Evolutionary conservation across 2,797 vertebrate genomes (phyloP).

Genomic region (Aphelocoma californica): DNA sequence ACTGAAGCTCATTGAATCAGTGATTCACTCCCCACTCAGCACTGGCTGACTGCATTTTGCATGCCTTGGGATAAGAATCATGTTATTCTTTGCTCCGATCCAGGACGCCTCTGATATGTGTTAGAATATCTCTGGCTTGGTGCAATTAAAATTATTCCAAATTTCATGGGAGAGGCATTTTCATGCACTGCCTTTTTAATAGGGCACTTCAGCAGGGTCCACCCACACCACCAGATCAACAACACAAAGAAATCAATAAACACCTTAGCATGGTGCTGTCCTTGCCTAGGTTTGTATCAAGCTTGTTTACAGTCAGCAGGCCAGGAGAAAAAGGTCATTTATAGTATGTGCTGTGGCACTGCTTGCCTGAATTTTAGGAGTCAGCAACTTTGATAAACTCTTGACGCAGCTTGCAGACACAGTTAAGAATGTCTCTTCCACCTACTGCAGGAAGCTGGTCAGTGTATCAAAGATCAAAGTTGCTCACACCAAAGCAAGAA

Average conservation of each 20-base stretch:
- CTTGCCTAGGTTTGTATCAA: not conserved
- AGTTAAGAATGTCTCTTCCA: not conserved
- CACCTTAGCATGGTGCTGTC: not conserved
- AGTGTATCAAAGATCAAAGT: conserved; percentile 45
- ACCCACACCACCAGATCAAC: not conserved
- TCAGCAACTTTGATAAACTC: conserved; percentile 10
- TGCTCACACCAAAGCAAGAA: not conserved
- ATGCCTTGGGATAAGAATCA: not conserved
- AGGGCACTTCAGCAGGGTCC: not conserved
- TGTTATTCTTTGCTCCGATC: not conserved
- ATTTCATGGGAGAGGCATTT: not conserved
- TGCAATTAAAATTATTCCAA: not conserved
- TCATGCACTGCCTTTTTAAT: not conserved
- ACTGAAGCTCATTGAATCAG: not conserved
- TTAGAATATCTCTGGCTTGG: not conserved
- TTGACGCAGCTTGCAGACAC: not conserved
- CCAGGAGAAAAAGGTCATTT: not conserved
- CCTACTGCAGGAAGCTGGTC: conserved; percentile 40
- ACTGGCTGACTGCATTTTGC: not conserved
- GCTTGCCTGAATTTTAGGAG: not conserved
- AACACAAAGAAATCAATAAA: not conserved
- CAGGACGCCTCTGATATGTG: not conserved
- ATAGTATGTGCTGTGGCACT: not conserved
- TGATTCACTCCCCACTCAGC: not conserved
- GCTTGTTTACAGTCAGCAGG: not conserved